Base-by-base conservation (phyloP, 2,888 invertebrate species). In the Drosophila mercatorum region DNA sequence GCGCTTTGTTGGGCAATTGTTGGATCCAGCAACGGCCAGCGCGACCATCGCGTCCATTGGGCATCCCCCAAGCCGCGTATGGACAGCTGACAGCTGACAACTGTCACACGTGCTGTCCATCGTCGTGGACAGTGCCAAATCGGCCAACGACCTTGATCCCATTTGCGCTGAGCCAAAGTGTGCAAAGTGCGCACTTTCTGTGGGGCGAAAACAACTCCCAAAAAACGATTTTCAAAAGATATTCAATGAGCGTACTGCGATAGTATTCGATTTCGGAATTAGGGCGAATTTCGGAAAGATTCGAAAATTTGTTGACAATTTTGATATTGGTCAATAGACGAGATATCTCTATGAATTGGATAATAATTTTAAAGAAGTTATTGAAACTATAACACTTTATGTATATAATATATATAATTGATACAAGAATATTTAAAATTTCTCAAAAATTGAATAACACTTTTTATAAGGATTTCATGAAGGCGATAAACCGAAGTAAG, bases 1-100 rank as follows among this genome's bases (percentile, higher is more conserved):
- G 38, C 38, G 34, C n/a, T 49, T 14, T 40, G 26, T 53, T 55
- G 55, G 14, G 22, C 44, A 44, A 59, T 72, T 60, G 68, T 78
- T 62, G 69, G 73, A 77, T 66, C n/a, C 41, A 70, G 28, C 69
- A 40, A 44, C 17, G 31, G 26, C n/a, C 22, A 57, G 58, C 52
- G 53, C 28, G 55, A 17, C 58, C 31, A 53, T 6, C 55, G 57
- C 57, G 47, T 11, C 62, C 58, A 59, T 43, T 49, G 57, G 43
- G 60, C 61, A 72, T 34, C 53, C 26, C 38, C 52, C 44, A 47
- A 26, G 40, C 46, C 17, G 38, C 22, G 14, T 57, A 43, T 34
- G 5, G 75, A 49, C 60, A 64, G 68, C 43, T 75, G 22, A 38
- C 38, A 47, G 31, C 71, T 51, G 65, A 58, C 60, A 51, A 60